Percentiles rank a stretch among this genome's conserved stretches.
These are phyloP conservation scores for Marmota flaviventris DNA, from an alignment of 2,113 vertebrate species.

Conservation along the genomic window DNA sequence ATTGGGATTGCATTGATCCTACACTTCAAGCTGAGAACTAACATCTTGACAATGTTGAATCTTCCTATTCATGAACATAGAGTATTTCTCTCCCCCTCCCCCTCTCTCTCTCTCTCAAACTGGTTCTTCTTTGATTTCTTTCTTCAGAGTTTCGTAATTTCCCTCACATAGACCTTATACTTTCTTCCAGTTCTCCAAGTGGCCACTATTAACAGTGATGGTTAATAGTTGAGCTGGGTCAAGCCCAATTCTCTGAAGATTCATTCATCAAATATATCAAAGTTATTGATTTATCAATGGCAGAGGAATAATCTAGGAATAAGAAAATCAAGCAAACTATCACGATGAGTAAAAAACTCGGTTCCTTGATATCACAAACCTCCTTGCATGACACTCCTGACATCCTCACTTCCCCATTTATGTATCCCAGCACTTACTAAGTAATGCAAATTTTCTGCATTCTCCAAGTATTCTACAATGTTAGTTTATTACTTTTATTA, in stretches of 20 bases:
- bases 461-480: slow-evolving; percentile 18
- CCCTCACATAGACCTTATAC: not conserved
- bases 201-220: not conserved
- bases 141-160: not conserved
- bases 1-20: not conserved
- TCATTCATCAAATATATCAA: not conserved
- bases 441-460: not conserved
- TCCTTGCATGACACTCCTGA: not conserved
- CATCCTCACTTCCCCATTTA: not conserved
- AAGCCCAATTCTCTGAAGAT: not conserved
- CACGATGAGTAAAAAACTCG: not conserved
- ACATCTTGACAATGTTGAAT: not conserved
- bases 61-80: not conserved
- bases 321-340: not conserved
- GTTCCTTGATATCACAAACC: not conserved
- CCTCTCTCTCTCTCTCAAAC: no score
- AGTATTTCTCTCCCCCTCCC: not conserved
- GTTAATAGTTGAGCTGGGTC: not conserved
- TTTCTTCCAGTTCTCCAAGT: not conserved
- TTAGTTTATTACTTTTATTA: slow-evolving; percentile 14
- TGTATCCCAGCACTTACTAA: not conserved
- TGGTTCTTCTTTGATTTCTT: not conserved
- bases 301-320: not conserved
- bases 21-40: not conserved
- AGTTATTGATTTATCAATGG: not conserved